Evolutionary conservation across 2,797 vertebrate genomes (phyloP), one percentile per base, ranked within the genome.

Genomic region (Malacoctenus gilli): DNA sequence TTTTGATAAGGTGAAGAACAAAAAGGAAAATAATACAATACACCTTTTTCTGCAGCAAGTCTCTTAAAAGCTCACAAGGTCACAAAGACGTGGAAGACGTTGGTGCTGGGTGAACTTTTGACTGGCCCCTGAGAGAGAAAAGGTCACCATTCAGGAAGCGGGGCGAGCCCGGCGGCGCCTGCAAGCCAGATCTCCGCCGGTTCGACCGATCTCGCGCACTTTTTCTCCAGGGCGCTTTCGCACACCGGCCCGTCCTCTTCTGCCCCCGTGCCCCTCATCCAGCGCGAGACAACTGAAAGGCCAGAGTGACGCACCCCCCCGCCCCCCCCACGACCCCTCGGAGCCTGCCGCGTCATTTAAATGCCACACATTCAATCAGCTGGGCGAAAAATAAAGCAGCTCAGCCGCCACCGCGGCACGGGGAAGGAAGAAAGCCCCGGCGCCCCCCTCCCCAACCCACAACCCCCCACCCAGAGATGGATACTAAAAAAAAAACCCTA

Each of bases 321-420:
- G n/a, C n/a, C n/a, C n/a, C n/a, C n/a, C n/a, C n/a, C n/a, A n/a
- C n/a, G n/a, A n/a, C n/a, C n/a, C n/a, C n/a, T n/a, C n/a, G n/a
- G n/a, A n/a, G n/a, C n/a, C n/a, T n/a, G n/a, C n/a, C n/a, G 55
- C 61, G 57, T 73, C 59, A 61, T 72, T 38, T 53, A 41, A 64
- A 64, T 43, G 32, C 23, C 25, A 41, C 30, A 40, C 23, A 56
- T 77, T 56, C 66, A 72, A 62, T 76, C 81, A 79, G 50, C 46
- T 59, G 52, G 59, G 62, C 31, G 35, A 61, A 20, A 57, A 59
- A 55, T 25, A 60, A 69, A 64, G 42, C 42, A 51, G 59, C 64
- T 71, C 38, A 70, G 54, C 20, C 34, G 32, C 56, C 59, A 67
- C 37, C 32, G 49, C 53, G 43, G 56, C 63, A 40, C 23, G 13